These are phyloP conservation scores for Pinna nobilis DNA, from an alignment of 1,140 invertebrate species.

Conservation along the genomic window DNA sequence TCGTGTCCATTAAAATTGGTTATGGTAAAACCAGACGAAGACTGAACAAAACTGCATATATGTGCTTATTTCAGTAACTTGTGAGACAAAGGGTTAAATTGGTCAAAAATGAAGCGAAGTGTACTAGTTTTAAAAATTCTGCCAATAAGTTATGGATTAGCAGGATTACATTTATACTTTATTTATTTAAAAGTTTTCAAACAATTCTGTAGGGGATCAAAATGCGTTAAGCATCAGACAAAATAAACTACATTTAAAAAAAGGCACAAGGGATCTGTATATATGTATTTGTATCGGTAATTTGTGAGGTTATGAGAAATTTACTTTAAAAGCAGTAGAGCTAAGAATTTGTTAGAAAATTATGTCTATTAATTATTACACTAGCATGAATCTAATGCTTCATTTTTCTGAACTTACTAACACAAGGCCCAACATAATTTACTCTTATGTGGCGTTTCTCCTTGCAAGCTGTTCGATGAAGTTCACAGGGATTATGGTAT, in stretches of 20 bases:
- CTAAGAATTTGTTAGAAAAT: neutral
- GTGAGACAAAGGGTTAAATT: no score
- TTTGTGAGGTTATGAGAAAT: neutral
- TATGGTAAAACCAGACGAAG: no score
- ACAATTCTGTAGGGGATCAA: no score
- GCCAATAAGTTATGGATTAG: no score
- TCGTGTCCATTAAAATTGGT: no score
- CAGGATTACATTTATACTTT: no score
- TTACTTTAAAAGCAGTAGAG: neutral
- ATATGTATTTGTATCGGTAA: neutral
- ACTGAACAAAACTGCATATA: no score
- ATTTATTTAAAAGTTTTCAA: no score
- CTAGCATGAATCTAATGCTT: neutral
- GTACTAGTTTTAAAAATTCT: no score
- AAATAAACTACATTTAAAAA: neutral
- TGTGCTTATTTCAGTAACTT: no score
- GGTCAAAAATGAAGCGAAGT: no score
- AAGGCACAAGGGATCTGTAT: neutral
- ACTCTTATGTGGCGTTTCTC: conserved; percentile 18
- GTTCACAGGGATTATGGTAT: conserved; percentile 19
- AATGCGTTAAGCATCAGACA: no score
- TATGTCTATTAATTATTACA: neutral
- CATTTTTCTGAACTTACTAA: conserved; percentile 9
- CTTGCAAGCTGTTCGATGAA: conserved; percentile 18
- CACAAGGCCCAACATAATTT: conserved; percentile 1